Base-by-base conservation (phyloP, 2,888 invertebrate species). In the Hoplodrina blanda region DNA sequence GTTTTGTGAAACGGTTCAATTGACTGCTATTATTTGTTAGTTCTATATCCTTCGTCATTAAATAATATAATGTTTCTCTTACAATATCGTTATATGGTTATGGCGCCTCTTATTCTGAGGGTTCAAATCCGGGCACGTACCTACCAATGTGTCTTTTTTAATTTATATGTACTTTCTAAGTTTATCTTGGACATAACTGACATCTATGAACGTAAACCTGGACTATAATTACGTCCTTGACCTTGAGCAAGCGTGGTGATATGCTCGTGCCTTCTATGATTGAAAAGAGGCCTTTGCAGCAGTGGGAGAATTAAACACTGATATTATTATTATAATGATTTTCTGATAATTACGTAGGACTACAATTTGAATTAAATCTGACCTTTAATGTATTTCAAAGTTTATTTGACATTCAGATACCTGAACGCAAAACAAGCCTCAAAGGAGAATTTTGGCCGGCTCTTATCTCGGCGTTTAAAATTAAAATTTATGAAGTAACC, bases 401-500 rank as follows among this genome's bases (percentile, higher is more conserved):
- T 57, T 73, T 49, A 73, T 70, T 73, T 63, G 41, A 61, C 60
- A 68, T 60, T 63, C 37, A 76, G 69, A 71, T 69, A 68, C 71
- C 71, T 78, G 60, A 55, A 69, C 30, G 19, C 54, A 65, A 69
- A 72, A 76, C 63, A 75, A 67, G 15, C 20, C 56, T 67, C 67
- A 61, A 56, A 25, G 46, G 19, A 53, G 30, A 62, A 70, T 73
- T 67, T 73, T 60, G 54, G 63, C 59, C 33, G 62, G 53, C n/a
- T 55, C 60, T 73, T 79, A 70, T 81, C 68, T 55, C 19, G 41
- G 17, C 44, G 55, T 64, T 70, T 76, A 53, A 62, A 72, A 71
- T 75, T 69, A 75, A 72, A 78, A 75, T 80, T 67, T 78, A 78
- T 80, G 59, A 62, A 70, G 57, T 72, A 67, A 76, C 62, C 68